Percentiles rank a stretch among this genome's conserved stretches.
These are phyloP conservation scores for Keiferia lycopersicella DNA, from an alignment of 2,888 invertebrate species.

Conservation along the genomic window DNA sequence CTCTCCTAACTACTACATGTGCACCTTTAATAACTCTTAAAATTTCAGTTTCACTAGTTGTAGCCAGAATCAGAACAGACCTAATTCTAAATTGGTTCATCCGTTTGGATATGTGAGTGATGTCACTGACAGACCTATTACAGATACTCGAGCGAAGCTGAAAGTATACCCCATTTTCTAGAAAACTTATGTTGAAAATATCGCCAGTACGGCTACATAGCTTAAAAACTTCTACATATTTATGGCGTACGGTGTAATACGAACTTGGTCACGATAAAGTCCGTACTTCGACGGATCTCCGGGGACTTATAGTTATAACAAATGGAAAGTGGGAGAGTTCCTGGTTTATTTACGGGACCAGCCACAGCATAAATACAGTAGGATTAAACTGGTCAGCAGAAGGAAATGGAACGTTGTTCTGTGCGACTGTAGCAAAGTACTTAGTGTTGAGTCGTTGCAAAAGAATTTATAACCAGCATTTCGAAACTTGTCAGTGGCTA, in stretches of 20 bases:
- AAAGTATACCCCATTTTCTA: not conserved
- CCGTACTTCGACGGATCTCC: conserved; percentile 49
- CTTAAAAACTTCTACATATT: conserved; percentile 17
- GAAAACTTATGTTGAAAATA: not conserved
- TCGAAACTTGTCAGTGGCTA: too few species aligned
- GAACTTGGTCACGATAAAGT: conserved; percentile 31
- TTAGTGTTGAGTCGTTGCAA: not conserved
- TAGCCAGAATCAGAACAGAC: not conserved
- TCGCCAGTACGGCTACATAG: not conserved
- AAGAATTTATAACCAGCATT: not conserved
- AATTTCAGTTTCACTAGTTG: not conserved
- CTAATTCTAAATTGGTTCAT: not conserved
- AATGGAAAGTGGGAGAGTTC: conserved; percentile 66
- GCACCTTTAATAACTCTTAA: too few species aligned
- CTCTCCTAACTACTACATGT: too few species aligned
- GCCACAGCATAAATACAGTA: conserved; percentile 61
- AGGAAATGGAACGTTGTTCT: conserved; percentile 17
- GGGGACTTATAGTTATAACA: conserved; percentile 66
- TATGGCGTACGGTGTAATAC: not conserved
- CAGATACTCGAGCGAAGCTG: not conserved
- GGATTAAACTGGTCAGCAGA: conserved; percentile 66
- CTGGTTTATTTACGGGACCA: conserved; percentile 61
- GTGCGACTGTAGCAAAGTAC: not conserved
- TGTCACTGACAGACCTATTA: not conserved
- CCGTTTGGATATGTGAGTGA: not conserved